Evolutionary conservation across 2,888 invertebrate genomes (phyloP).

Genomic region (Clepsis dumicolana): DNA sequence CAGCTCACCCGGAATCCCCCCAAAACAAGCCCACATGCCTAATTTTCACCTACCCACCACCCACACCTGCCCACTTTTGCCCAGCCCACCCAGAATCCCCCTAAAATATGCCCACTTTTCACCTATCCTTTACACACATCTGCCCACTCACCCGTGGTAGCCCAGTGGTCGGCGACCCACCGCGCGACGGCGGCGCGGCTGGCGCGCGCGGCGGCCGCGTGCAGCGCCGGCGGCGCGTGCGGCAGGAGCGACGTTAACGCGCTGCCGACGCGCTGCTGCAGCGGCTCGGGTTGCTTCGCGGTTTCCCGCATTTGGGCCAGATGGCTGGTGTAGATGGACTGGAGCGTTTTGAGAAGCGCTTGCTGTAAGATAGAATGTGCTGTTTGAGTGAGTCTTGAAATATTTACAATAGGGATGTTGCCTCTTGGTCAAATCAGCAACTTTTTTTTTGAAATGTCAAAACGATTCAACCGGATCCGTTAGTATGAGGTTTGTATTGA

Average conservation of each 20-base stretch:
- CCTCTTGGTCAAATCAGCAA: too few relatives aligned
- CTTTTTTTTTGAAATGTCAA: too few relatives aligned
- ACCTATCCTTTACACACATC: too few relatives aligned
- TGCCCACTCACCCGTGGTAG: slow-evolving; percentile 46
- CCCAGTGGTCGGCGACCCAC: slow-evolving; percentile 70
- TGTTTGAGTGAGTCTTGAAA: too few relatives aligned
- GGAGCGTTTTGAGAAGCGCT: slow-evolving; percentile 51
- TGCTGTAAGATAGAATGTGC: slow-evolving; percentile 53
- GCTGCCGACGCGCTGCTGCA: slow-evolving; percentile 50
- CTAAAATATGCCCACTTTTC: slow-evolving; percentile 12
- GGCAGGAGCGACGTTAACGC: slow-evolving; percentile 67
- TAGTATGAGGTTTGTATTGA: too few relatives aligned
- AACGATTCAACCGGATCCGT: too few relatives aligned
- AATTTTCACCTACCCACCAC: not conserved
- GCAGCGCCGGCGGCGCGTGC: slow-evolving; percentile 60
- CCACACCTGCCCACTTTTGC: slow-evolving; percentile 8
- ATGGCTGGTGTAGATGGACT: slow-evolving; percentile 57
- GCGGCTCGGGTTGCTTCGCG: slow-evolving; percentile 49
- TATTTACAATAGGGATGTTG: too few relatives aligned
- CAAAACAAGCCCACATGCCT: not conserved
- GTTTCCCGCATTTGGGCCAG: slow-evolving; percentile 51
- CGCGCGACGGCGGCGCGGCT: slow-evolving; percentile 51
- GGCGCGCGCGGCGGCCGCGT: slow-evolving; percentile 55
- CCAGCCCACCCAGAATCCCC: not conserved
- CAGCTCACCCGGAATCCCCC: not conserved